Evolutionary conservation across 2,797 vertebrate genomes (phyloP), one percentile per base, ranked within the genome.

Genomic region (Enteromius unitaeniatus): DNA sequence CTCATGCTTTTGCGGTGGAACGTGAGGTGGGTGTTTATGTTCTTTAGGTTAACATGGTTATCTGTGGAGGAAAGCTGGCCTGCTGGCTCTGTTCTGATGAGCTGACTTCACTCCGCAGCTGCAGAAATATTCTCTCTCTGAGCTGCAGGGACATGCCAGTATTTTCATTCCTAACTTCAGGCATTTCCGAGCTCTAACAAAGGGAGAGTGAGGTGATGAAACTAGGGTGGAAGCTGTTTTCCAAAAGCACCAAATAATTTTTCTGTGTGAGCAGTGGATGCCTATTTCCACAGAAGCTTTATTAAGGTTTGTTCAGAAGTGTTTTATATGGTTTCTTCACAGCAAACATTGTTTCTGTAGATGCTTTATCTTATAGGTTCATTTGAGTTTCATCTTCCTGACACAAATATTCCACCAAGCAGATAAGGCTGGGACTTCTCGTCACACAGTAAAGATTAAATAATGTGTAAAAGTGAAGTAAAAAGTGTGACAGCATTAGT

Each of bases 161-260:
- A 94, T 95, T 95, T 95, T 95, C 93, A 93, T 95, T 95, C 93
- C 92, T 85, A 92, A 94, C 92, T 93, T 87, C 91, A 95, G 94
- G 94, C 93, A 95, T 96, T 96, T 95, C 94, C 94, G 92, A 91
- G 91, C 90, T 87, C 89, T 92, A 94, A 95, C 94, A 95, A 95
- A 95, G 93, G 91, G 88, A 85, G 87, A 91, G 89, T 89, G 86
- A 92, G 89, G 88, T 91, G 92, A 92, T 94, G 92, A 95, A 94
- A 94, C 88, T 53, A 37, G 85, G 91, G 91, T 93, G 93, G 94
- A 94, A 95, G 91, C 91, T 88, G 92, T 92, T 93, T 94, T 95
- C 91, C 93, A 87, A 90, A 87, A 89, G 81, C 88, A 89, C 88
- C 88, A 90, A 89, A 87, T 87, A 45, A 89, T 91, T 88, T 74